Conservation (phyloP, 2,113 vertebrate genomes). For the Pachypanchax playfairii region DNA sequence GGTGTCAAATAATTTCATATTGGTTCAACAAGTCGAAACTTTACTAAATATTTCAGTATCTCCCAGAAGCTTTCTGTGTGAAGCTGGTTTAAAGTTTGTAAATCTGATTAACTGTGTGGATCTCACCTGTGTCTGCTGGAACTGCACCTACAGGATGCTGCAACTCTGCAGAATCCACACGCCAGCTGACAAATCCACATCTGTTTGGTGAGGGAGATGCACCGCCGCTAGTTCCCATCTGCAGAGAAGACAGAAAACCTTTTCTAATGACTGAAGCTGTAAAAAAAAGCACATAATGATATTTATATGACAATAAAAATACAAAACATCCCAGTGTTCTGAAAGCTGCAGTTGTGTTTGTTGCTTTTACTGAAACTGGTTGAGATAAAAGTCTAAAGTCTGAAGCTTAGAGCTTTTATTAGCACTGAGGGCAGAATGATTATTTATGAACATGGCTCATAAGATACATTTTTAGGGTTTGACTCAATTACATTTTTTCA, state of each 20-base stretch:
- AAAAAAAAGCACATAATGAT: too few species aligned
- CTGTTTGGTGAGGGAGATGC: neutral
- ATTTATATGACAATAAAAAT: too few species aligned
- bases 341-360: neutral
- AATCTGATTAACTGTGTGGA: too few species aligned
- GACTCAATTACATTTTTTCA: neutral
- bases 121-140: slow-evolving; percentile 9
- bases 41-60: too few species aligned
- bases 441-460: too few species aligned
- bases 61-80: too few species aligned
- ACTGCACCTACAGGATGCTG: neutral
- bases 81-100: too few species aligned
- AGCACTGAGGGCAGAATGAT: neutral
- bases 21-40: too few species aligned
- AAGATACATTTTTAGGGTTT: too few species aligned
- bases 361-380: neutral
- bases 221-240: slow-evolving; percentile 29
- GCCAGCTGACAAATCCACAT: slow-evolving; percentile 32
- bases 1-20: too few species aligned
- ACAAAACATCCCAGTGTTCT: neutral
- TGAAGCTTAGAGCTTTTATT: neutral
- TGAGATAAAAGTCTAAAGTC: neutral
- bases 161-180: slow-evolving; percentile 15
- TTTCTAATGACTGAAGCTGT: slow-evolving; percentile 1
- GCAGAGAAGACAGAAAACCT: neutral